These are phyloP conservation scores for Antitype chi DNA, from an alignment of 2,888 invertebrate species.

Conservation along the genomic window DNA sequence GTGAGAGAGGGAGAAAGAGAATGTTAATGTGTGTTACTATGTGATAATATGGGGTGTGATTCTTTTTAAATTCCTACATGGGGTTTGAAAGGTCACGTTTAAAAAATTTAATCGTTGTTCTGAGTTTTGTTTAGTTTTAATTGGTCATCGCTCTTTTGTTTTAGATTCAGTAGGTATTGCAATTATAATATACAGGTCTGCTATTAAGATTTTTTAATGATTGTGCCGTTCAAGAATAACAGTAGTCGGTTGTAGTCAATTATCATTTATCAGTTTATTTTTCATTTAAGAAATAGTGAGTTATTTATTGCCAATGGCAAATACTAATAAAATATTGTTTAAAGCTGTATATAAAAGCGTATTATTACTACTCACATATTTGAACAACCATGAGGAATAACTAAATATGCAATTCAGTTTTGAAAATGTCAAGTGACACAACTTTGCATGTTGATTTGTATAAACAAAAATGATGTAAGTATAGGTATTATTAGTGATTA, in stretches of 20 bases:
- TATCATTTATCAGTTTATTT: constrained; percentile 43
- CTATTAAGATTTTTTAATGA: constrained; percentile 36
- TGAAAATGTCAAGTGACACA: constrained; percentile 6
- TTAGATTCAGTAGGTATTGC: constrained; percentile 11
- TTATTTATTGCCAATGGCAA: constrained; percentile 7
- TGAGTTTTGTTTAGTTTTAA: constrained; percentile 7
- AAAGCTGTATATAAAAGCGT: neutral
- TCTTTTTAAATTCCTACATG: constrained; percentile 41
- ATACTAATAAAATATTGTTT: neutral
- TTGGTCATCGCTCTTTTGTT: neutral
- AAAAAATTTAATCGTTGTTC: neutral
- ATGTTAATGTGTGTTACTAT: constrained; percentile 54
- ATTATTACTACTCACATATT: neutral
- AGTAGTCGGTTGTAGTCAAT: constrained; percentile 15
- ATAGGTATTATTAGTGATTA: neutral
- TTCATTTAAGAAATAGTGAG: constrained; percentile 15
- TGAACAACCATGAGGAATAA: neutral
- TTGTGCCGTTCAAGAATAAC: constrained; percentile 19
- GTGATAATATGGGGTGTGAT: constrained; percentile 62
- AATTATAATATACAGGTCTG: constrained; percentile 14
- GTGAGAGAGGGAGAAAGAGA: constrained; percentile 39
- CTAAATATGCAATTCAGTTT: constrained; percentile 2
- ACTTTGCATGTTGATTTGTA: neutral
- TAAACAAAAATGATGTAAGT: neutral
- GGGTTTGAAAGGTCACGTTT: constrained; percentile 33